Evolutionary conservation across 2,888 invertebrate species (phyloP).

Genomic region (Nemurella pictetii): DNA sequence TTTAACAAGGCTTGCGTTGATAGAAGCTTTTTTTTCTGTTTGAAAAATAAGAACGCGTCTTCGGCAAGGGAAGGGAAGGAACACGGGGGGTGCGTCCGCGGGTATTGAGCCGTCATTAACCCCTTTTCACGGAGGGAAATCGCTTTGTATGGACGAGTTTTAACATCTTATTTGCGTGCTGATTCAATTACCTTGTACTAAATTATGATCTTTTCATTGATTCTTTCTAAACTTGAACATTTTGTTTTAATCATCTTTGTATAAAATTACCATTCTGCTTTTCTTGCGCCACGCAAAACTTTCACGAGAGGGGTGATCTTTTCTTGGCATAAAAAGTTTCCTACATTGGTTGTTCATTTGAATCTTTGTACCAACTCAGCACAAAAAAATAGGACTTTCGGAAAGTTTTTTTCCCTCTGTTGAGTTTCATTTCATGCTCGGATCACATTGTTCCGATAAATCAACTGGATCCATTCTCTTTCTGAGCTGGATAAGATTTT

Average conservation of each 20-base stretch:
- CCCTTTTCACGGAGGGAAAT: not conserved
- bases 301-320: not conserved
- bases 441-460: conserved; percentile 15
- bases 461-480: not conserved
- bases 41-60: not conserved
- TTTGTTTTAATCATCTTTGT: not conserved
- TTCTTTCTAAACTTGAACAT: not conserved
- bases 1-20: not conserved
- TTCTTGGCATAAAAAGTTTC: not conserved
- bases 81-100: too few species aligned
- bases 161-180: not conserved
- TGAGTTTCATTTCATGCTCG: not conserved
- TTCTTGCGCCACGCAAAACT: not conserved
- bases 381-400: not conserved
- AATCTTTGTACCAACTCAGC: not conserved
- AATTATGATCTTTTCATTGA: not conserved
- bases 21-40: not conserved
- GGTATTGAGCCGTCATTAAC: not conserved
- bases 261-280: not conserved
- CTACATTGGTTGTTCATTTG: not conserved
- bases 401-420: not conserved
- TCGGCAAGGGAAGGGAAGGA: not conserved
- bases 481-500: conserved; percentile 1
- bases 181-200: not conserved
- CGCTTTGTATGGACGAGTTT: not conserved